Evolutionary conservation across 2,888 invertebrate species (phyloP).

Genomic region (Tromatobia lineatoria): DNA sequence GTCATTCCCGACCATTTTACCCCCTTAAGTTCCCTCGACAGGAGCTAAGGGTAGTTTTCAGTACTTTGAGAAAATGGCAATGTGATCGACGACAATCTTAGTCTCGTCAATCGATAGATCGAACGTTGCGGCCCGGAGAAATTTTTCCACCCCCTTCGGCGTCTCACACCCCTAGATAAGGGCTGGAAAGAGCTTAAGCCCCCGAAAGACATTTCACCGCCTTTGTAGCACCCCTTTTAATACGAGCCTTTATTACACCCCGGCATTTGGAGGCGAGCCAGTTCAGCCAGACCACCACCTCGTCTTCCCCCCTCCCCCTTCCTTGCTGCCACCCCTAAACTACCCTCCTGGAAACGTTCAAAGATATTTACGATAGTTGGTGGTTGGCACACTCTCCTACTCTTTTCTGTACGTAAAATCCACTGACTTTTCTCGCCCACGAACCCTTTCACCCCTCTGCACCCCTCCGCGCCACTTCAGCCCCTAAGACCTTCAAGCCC

Average conservation of each 20-base stretch:
- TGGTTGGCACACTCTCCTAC: conserved; percentile 58
- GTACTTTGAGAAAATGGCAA: neutral
- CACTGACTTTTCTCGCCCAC: conserved; percentile 23
- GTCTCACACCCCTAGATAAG: neutral
- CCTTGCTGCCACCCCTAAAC: conserved; percentile 25
- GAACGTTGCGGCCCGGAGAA: conserved; percentile 7
- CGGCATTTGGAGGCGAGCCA: conserved; percentile 76
- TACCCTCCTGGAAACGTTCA: conserved; percentile 57
- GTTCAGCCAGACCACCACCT: conserved; percentile 54
- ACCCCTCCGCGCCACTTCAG: conserved; percentile 29
- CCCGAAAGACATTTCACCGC: conserved; percentile 57
- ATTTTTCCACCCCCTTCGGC: neutral
- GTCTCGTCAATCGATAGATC: conserved; percentile 32
- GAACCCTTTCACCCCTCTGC: conserved; percentile 29
- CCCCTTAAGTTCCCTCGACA: neutral
- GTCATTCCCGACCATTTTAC: neutral
- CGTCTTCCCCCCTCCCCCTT: conserved; percentile 14
- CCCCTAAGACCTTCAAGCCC: conserved; percentile 28
- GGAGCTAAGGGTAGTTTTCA: neutral
- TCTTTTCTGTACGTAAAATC: conserved; percentile 55
- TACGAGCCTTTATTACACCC: conserved; percentile 73
- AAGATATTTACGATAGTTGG: conserved; percentile 69
- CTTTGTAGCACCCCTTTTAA: conserved; percentile 71
- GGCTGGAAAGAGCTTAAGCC: conserved; percentile 26
- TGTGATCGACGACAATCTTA: conserved; percentile 5